A percentile compares a stretch with the other conserved stretches of the same genome.
Evolutionary conservation across 2,888 invertebrate genomes (phyloP).

Genomic region (Nysson spinosus): DNA sequence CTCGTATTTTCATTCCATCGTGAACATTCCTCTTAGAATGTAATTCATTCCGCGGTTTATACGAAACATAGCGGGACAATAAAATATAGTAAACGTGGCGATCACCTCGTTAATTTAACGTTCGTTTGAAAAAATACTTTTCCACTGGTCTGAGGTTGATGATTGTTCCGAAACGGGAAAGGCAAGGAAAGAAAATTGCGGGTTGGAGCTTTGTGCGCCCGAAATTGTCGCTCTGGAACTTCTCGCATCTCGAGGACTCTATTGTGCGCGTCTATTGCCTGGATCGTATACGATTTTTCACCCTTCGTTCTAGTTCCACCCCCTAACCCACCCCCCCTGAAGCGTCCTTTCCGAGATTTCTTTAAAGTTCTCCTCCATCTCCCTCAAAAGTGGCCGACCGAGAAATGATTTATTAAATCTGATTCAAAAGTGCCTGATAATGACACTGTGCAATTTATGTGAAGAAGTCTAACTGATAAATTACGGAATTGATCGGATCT

Average conservation of each 20-base stretch:
- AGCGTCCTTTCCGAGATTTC: slow-evolving; percentile 16
- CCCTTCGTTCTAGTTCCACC: slow-evolving; percentile 4
- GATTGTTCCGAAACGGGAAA: slow-evolving; percentile 37
- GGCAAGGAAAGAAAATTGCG: slow-evolving; percentile 50
- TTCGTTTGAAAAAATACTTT: slow-evolving; percentile 37
- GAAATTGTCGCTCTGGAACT: slow-evolving; percentile 50
- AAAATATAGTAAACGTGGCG: slow-evolving; percentile 28
- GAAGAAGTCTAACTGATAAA: too few species aligned
- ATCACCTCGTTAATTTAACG: slow-evolving; percentile 46
- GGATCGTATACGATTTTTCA: slow-evolving; percentile 52
- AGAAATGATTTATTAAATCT: slow-evolving; percentile 4
- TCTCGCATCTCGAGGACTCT: slow-evolving; percentile 44
- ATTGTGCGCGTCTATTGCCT: slow-evolving; percentile 50
- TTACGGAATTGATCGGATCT: too few species aligned
- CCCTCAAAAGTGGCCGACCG: background rate
- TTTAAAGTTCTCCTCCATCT: slow-evolving; percentile 11
- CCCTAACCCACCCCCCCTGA: background rate
- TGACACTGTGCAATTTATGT: background rate
- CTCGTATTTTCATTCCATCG: too few species aligned
- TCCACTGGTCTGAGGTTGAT: slow-evolving; percentile 28
- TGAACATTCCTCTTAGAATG: too few species aligned
- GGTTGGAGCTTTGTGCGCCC: slow-evolving; percentile 42
- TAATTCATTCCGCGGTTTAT: too few species aligned
- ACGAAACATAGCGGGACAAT: too few species aligned
- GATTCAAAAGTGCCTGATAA: background rate